Conservation (phyloP, 2,888 invertebrate genomes). For the Drosophila putrida region DNA sequence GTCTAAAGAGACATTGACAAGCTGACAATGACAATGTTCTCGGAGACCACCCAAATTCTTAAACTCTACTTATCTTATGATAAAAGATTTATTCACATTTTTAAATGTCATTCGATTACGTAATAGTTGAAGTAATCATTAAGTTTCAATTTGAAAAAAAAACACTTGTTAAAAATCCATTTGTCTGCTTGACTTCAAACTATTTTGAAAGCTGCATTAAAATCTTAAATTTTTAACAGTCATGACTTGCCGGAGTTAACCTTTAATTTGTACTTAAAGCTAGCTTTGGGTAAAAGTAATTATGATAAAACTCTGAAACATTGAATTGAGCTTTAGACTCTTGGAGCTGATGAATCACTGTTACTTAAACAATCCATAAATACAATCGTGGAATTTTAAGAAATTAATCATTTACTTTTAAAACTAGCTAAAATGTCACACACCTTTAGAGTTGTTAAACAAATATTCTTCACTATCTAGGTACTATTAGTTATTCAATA, state of each 20-base stretch:
- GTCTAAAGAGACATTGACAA: constrained; percentile 9
- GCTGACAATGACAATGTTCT: constrained; percentile 21
- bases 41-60: constrained; percentile 34
- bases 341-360: no score
- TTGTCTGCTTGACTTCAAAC: constrained; percentile 4
- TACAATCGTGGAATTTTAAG: no score
- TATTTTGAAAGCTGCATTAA: constrained; percentile 7
- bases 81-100: constrained; percentile 19
- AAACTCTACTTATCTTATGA: background rate
- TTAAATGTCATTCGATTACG: background rate
- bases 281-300: background rate
- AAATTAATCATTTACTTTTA: no score
- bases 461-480: no score
- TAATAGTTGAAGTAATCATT: background rate
- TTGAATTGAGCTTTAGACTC: background rate
- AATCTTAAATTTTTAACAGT: constrained; percentile 3
- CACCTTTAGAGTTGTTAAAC: no score
- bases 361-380: no score
- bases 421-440: no score
- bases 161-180: background rate
- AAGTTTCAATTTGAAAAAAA: background rate
- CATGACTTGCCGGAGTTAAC: background rate
- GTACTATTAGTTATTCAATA: background rate
- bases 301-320: background rate
- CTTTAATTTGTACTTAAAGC: constrained; percentile 1